These are phyloP conservation scores for rabbit (Oryctolagus cuniculus) DNA, from an alignment of 2,113 vertebrate genomes.

Conservation along the genomic window DNA sequence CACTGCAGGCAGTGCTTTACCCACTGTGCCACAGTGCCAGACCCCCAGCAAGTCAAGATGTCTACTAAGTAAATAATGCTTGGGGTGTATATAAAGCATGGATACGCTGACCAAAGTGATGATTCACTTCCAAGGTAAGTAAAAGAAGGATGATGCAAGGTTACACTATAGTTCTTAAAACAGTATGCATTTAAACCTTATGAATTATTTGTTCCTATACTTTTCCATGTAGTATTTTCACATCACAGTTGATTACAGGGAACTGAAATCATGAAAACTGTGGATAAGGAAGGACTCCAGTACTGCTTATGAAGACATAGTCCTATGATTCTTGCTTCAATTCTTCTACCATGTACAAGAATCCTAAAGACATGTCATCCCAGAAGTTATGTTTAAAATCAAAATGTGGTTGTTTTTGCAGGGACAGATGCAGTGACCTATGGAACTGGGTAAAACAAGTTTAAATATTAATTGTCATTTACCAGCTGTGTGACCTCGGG, in stretches of 20 bases:
- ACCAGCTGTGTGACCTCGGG: neutral
- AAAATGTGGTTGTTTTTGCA: neutral
- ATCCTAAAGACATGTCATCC: neutral
- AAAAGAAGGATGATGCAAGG: neutral
- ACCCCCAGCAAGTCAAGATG: no score
- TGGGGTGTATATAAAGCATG: neutral
- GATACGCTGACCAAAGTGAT: neutral
- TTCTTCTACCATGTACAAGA: neutral
- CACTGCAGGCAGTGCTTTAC: no score
- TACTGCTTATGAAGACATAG: neutral
- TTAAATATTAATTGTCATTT: neutral
- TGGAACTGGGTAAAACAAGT: neutral
- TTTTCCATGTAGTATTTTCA: neutral
- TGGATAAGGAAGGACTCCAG: neutral
- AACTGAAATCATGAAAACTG: neutral
- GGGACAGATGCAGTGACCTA: neutral
- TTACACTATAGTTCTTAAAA: neutral
- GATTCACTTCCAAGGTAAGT: neutral
- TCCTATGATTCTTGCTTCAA: neutral
- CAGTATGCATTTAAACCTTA: no score
- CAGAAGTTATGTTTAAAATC: neutral
- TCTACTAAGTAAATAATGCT: neutral
- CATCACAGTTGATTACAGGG: neutral
- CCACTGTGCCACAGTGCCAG: no score
- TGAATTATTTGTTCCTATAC: no score